Evolutionary conservation across 2,113 vertebrate species (phyloP), one percentile per base, ranked within the genome.

Genomic region (Xenus cinereus): DNA sequence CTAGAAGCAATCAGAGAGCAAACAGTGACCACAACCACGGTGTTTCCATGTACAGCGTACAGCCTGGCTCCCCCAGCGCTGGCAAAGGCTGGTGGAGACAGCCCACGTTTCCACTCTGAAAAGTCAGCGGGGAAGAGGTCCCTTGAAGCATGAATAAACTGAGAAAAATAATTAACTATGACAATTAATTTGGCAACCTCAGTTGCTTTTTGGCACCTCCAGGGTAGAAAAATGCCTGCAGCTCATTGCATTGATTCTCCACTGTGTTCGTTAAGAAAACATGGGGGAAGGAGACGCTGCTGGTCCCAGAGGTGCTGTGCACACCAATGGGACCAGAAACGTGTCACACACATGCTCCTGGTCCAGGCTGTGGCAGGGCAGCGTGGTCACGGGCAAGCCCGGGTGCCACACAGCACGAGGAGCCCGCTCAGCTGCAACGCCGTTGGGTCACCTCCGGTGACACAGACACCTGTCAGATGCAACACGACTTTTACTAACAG

Each of bases 291-390:
- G 35, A 64, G 45, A n/a, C 0, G 2, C 10, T 0, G 3, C 41
- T 60, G 0, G 0, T 67, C 54, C 37, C 72, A 78, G 63, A 50
- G 37, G 9, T 26, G n/a, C 30, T 0, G 0, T 6, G n/a, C 41
- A 39, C 51, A 63, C 24, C 45, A 30, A 64, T n/a, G 76, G 51
- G 39, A 67, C 46, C 26, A 71, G 51, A 30, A 21, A 14, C 11
- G 19, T 0, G 0, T 63, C 68, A 48, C 48, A 68, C 41, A 16
- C 8, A 0, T 8, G 24, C 20, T 88, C 28, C 69, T 69, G n/a
- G 60, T 18, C n/a, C 0, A 0, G 43, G 56, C 51, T 75, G 48
- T 2, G 15, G 26, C 51, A 51, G 6, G 54, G 54, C 39, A 51
- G 67, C 6, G 1, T 9, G 46, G 51, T 51, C 87, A 33, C 3